Conservation (phyloP, 2,797 vertebrate genomes). For the Gambelia wislizenii region DNA sequence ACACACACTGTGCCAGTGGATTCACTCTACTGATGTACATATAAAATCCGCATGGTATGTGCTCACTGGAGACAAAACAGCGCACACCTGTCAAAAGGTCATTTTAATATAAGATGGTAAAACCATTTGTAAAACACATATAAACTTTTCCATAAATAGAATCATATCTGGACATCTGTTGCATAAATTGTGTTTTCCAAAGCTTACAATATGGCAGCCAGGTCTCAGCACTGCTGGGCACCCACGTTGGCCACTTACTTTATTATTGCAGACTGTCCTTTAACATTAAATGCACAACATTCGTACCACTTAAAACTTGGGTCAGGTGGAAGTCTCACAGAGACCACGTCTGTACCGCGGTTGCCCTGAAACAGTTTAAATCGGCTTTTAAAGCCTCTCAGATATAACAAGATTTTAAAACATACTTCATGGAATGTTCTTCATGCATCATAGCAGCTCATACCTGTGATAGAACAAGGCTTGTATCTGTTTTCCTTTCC, state of each 20-base stretch:
- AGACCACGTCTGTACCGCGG: conserved; percentile 99
- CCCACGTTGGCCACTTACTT: conserved; percentile 90
- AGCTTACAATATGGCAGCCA: conserved; percentile 95
- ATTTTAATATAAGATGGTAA: conserved; percentile 98
- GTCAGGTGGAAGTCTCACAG: conserved; percentile 98
- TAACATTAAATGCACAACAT: conserved; percentile 99
- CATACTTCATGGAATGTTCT: conserved; percentile 96
- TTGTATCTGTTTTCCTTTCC: conserved; percentile 80
- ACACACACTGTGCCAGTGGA: conserved; percentile 89
- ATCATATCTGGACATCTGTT: conserved; percentile 91
- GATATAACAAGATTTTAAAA: conserved; percentile 96
- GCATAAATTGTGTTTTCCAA: conserved; percentile 89
- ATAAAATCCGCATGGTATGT: conserved; percentile 93
- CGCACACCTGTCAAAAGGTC: conserved; percentile 92
- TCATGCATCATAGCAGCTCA: conserved; percentile 90
- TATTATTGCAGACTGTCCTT: conserved; percentile 99
- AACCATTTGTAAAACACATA: conserved; percentile 95
- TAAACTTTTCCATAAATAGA: conserved; percentile 98
- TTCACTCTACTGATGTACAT: conserved; percentile 92
- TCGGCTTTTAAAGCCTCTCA: conserved; percentile 96
- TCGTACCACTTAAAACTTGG: conserved; percentile 99
- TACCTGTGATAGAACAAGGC: conserved; percentile 89
- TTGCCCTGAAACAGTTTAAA: conserved; percentile 93
- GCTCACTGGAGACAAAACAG: conserved; percentile 93
- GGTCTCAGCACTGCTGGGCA: conserved; percentile 98